Conservation (phyloP, 2,113 vertebrate species). For the Machaerirhynchus nigripectus region DNA sequence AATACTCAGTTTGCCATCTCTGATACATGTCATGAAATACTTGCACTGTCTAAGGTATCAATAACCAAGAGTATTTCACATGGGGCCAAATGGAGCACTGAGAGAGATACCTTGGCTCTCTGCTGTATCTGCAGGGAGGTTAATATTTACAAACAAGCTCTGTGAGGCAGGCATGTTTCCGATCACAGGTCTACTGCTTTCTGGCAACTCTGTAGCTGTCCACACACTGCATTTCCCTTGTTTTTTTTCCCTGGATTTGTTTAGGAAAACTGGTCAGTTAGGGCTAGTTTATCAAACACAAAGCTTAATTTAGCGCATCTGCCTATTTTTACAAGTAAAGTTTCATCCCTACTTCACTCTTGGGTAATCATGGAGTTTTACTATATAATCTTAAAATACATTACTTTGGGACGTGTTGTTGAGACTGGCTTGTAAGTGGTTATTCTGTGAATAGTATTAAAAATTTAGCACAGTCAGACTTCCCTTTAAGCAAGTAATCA, state of each 20-base stretch:
- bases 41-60: background rate
- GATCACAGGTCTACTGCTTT: background rate
- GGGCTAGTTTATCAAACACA: background rate
- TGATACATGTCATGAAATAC: fast-evolving
- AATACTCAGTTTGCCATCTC: background rate
- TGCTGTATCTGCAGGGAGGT: background rate
- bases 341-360: background rate
- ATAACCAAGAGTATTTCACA: background rate
- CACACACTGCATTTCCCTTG: background rate
- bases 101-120: background rate
- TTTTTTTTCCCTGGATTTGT: background rate
- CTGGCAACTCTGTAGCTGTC: background rate
- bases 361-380: background rate
- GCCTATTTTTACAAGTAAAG: background rate
- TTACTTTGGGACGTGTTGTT: background rate
- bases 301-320: background rate
- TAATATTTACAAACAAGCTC: background rate
- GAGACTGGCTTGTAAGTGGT: background rate
- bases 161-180: background rate
- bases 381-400: background rate
- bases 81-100: background rate
- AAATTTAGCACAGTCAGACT: background rate
- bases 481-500: background rate
- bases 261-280: background rate
- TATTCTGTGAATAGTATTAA: background rate